Percentiles rank a stretch among this genome's conserved stretches.
These are phyloP conservation scores for Dynastes hyllus DNA, from an alignment of 2,888 invertebrate species.

Conservation along the genomic window DNA sequence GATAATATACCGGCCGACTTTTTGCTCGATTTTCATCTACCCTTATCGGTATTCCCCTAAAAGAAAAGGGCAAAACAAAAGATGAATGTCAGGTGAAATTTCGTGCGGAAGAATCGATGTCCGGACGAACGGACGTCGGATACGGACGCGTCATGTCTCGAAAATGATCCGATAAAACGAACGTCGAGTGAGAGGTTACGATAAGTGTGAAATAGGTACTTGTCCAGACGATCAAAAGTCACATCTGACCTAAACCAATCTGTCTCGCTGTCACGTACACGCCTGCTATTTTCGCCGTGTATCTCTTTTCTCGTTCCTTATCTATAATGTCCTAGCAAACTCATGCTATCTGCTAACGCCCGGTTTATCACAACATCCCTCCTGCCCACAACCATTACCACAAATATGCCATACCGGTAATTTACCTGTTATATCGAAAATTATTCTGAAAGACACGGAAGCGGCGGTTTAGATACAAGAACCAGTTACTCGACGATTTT, in stretches of 20 bases:
- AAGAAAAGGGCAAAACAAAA: slow-evolving; percentile 21
- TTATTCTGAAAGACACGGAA: no score
- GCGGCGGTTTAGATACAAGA: no score
- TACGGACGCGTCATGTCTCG: slow-evolving; percentile 48
- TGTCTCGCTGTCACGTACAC: slow-evolving; percentile 52
- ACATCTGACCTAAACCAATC: slow-evolving; percentile 53
- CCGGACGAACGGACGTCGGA: neutral
- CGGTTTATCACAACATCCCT: neutral
- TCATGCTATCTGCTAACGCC: neutral
- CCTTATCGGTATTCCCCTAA: neutral
- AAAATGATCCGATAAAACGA: slow-evolving; percentile 49
- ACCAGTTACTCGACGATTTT: no score
- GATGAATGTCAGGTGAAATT: slow-evolving; percentile 41
- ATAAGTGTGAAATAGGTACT: slow-evolving; percentile 49
- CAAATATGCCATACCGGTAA: neutral
- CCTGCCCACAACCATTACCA: neutral
- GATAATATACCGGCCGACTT: slow-evolving; percentile 33
- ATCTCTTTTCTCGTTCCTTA: slow-evolving; percentile 28
- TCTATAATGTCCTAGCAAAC: slow-evolving; percentile 1
- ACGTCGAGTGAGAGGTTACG: slow-evolving; percentile 43
- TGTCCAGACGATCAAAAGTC: slow-evolving; percentile 46
- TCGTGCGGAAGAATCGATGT: slow-evolving; percentile 43
- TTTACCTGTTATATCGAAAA: neutral
- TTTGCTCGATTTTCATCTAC: slow-evolving; percentile 6
- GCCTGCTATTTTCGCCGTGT: slow-evolving; percentile 21